A percentile compares a stretch with the other conserved stretches of the same genome.
Evolutionary conservation across 2,888 invertebrate genomes (phyloP).

Genomic region (Drosophila setosimentum): DNA sequence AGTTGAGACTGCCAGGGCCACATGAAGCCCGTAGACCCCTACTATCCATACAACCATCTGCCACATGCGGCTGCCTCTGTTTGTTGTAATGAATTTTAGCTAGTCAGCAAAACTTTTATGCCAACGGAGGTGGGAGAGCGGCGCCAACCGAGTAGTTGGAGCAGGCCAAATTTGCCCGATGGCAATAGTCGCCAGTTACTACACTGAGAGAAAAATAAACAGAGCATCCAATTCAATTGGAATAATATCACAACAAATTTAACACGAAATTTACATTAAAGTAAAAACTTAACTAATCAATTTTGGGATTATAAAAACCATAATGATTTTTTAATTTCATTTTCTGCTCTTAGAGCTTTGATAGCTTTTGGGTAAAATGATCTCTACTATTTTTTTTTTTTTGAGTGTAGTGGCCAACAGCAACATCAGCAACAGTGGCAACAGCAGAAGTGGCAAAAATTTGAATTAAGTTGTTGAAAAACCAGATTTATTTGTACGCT

Average conservation of each 20-base stretch:
- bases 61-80: slow-evolving; percentile 58
- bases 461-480: slow-evolving; percentile 76
- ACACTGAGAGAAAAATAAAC: slow-evolving; percentile 1
- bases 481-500: slow-evolving; percentile 65
- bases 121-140: slow-evolving; percentile 54
- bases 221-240: background rate
- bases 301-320: background rate
- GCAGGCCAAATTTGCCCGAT: slow-evolving; percentile 5
- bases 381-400: background rate
- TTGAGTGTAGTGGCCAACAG: background rate
- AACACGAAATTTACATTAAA: no score
- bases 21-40: slow-evolving; percentile 2
- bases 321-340: background rate
- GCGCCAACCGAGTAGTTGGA: slow-evolving; percentile 16
- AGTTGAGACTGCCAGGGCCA: slow-evolving; percentile 78
- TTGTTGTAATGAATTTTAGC: slow-evolving; percentile 83
- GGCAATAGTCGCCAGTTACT: slow-evolving; percentile 28
- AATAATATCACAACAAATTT: background rate
- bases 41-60: slow-evolving; percentile 25
- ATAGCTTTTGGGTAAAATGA: background rate
- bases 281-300: background rate
- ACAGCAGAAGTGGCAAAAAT: slow-evolving; percentile 44
- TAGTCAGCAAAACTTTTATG: slow-evolving; percentile 82
- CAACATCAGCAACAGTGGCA: slow-evolving; percentile 1
- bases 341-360: background rate